Evolutionary conservation across 2,113 vertebrate species (phyloP).

Genomic region (Oreochromis tanganicae): DNA sequence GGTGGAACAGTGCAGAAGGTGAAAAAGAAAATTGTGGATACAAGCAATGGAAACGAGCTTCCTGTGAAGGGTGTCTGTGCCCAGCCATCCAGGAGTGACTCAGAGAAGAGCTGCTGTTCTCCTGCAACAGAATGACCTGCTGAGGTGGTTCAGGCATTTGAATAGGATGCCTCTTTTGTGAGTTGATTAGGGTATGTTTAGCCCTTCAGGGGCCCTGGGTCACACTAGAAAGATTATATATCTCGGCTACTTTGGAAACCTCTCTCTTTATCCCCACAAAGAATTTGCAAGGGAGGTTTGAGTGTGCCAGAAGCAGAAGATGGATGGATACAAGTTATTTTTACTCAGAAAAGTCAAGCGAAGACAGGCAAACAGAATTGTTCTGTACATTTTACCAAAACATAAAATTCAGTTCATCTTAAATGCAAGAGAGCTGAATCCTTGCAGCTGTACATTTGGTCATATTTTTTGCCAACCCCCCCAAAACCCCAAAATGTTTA

Average conservation of each 20-base stretch:
- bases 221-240: not conserved
- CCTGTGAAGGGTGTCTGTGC: not conserved
- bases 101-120: not conserved
- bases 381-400: not conserved
- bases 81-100: not conserved
- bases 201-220: not conserved
- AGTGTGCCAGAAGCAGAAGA: not conserved
- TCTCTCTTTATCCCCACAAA: not conserved
- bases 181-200: not conserved
- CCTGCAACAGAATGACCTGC: not conserved
- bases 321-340: not conserved
- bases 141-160: not conserved
- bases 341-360: not conserved
- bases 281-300: not conserved
- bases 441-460: not conserved
- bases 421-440: fast-evolving
- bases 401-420: not conserved
- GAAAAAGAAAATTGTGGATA: not conserved
- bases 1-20: not conserved
- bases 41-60: not conserved
- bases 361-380: not conserved
- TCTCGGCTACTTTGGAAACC: not conserved
- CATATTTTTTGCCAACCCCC: not conserved
- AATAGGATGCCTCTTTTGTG: not conserved
- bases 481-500: not conserved